A percentile compares a stretch with the other conserved stretches of the same genome.
These are phyloP conservation scores for Brachyopa scutellaris DNA, from an alignment of 2,888 invertebrate genomes.

Conservation along the genomic window DNA sequence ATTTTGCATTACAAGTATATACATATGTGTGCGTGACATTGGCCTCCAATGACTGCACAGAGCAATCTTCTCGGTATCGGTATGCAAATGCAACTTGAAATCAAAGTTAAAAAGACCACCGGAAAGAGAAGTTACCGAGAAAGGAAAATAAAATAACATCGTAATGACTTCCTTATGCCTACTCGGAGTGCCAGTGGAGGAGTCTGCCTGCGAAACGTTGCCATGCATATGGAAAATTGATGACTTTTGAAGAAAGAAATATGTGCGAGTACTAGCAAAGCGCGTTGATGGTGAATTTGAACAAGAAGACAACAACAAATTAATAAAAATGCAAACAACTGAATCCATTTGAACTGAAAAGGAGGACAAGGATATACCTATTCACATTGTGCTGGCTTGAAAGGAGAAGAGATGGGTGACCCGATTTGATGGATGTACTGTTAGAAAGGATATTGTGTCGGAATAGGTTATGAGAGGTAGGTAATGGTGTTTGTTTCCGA, in stretches of 20 bases:
- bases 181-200: neutral
- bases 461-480: neutral
- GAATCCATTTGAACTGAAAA: constrained; percentile 28
- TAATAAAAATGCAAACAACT: constrained; percentile 18
- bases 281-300: too few species aligned
- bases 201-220: neutral
- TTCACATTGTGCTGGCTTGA: neutral
- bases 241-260: neutral
- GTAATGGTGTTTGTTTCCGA: too few species aligned
- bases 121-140: neutral
- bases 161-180: constrained; percentile 26
- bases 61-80: too few species aligned
- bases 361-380: constrained; percentile 33
- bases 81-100: too few species aligned
- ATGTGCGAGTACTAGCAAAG: too few species aligned
- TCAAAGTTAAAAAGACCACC: neutral
- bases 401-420: neutral
- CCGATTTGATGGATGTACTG: constrained; percentile 11
- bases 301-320: too few species aligned
- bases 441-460: neutral
- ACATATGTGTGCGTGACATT: too few species aligned
- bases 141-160: constrained; percentile 17
- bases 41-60: neutral
- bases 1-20: constrained; percentile 6
- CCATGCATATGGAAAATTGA: constrained; percentile 9